These are phyloP conservation scores for Epinephelus malabaricus DNA, from an alignment of 2,797 vertebrate genomes.

Conservation along the genomic window DNA sequence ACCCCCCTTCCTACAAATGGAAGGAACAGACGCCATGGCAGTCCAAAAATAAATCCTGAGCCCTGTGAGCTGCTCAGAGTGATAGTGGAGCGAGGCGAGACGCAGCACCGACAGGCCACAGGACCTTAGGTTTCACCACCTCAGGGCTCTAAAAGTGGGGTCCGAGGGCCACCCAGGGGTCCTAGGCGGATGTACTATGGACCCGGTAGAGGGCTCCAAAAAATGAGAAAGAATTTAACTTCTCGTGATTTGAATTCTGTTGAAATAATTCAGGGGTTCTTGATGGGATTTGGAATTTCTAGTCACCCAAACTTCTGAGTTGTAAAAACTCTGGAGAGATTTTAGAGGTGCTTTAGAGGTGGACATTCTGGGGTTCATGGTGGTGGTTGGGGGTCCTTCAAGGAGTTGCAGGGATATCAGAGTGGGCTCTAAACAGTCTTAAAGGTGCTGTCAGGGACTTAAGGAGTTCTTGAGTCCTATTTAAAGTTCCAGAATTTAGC, in stretches of 20 bases:
- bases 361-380: neutral
- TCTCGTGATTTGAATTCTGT: neutral
- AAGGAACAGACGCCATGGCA: constrained; percentile 85
- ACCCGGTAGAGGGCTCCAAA: neutral
- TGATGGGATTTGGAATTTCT: neutral
- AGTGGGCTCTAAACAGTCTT: too few relatives aligned
- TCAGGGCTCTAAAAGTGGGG: constrained; percentile 59
- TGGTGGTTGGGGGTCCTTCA: neutral
- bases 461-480: neutral
- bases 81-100: constrained; percentile 66
- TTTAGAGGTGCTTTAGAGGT: neutral
- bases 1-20: constrained; percentile 87
- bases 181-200: neutral
- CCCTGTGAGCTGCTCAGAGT: constrained; percentile 74
- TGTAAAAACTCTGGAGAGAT: neutral
- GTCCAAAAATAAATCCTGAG: constrained; percentile 91
- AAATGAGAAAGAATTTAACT: neutral
- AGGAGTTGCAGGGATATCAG: neutral
- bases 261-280: neutral
- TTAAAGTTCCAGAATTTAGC: neutral
- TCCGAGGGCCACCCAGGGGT: constrained; percentile 61
- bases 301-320: neutral
- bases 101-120: constrained; percentile 40
- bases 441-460: neutral
- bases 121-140: constrained; percentile 77